A percentile compares a stretch with the other conserved stretches of the same genome.
Evolutionary conservation across 2,113 vertebrate species (phyloP).

Genomic region (Elaphurus davidianus): DNA sequence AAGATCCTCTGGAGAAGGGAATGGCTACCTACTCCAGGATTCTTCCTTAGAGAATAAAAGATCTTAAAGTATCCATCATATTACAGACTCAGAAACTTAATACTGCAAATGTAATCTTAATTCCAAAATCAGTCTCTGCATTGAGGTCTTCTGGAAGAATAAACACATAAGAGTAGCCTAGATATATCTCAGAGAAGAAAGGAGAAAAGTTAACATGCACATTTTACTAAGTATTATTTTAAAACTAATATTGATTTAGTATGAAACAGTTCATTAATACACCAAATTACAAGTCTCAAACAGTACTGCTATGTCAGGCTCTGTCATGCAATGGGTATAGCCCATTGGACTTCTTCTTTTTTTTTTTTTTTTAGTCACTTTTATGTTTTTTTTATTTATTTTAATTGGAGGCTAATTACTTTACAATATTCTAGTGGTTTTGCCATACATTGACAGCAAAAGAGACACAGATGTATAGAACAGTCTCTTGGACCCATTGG

Average conservation of each 20-base stretch:
- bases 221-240: not conserved
- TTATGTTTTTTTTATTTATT: not conserved
- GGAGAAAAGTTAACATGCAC: not conserved
- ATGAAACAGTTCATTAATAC: not conserved
- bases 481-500: not conserved
- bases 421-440: not conserved
- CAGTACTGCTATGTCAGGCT: not conserved
- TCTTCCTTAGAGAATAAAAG: not conserved
- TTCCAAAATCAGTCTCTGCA: not conserved
- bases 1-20: not conserved
- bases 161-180: not conserved
- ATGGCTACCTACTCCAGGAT: not conserved
- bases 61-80: not conserved
- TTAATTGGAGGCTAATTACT: not conserved
- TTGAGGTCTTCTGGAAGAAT: not conserved
- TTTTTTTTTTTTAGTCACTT: not conserved
- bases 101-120: not conserved
- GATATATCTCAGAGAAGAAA: not conserved
- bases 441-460: not conserved
- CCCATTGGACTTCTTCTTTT: not conserved
- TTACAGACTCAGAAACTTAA: not conserved
- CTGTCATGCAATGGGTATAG: not conserved
- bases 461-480: not conserved
- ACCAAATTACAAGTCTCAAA: not conserved
- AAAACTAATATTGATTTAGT: not conserved